Percentiles rank a stretch among this genome's conserved stretches.
Conservation (phyloP, 1,140 invertebrate genomes). For the Psilanteris sp. region DNA sequence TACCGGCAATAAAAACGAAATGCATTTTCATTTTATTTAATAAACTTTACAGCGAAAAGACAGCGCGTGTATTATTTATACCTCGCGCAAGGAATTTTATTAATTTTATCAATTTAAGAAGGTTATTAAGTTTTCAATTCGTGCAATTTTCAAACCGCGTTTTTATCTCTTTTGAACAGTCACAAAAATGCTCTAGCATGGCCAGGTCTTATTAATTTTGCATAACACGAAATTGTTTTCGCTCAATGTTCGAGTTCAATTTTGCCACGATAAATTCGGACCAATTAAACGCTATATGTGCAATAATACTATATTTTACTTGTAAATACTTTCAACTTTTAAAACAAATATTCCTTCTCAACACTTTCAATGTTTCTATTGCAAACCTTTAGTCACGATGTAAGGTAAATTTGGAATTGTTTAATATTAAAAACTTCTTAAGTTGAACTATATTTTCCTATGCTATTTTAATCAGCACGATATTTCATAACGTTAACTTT, state of each 20-base stretch:
- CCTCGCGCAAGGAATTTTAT: too few species aligned
- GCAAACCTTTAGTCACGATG: too few species aligned
- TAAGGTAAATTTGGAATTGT: too few species aligned
- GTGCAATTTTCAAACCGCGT: background rate
- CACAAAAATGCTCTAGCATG: background rate
- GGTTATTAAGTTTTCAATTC: constrained; percentile 10
- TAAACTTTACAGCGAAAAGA: background rate
- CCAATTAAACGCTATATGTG: constrained; percentile 5
- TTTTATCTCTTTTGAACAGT: constrained; percentile 6
- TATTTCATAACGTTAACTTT: too few species aligned
- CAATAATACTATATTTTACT: too few species aligned
- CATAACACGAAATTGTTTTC: constrained; percentile 1
- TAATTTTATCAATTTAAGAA: too few species aligned
- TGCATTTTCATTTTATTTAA: background rate
- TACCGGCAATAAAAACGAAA: background rate
- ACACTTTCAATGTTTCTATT: too few species aligned
- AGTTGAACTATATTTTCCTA: too few species aligned
- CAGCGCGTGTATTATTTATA: background rate
- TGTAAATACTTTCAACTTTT: too few species aligned
- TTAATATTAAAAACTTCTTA: too few species aligned
- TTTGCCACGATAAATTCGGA: background rate
- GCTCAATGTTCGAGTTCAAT: background rate
- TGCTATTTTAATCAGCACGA: too few species aligned
- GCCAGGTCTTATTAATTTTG: constrained; percentile 4
- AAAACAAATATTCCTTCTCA: too few species aligned